These are phyloP conservation scores for Drosophila recens DNA, from an alignment of 2,888 invertebrate species.

Conservation along the genomic window DNA sequence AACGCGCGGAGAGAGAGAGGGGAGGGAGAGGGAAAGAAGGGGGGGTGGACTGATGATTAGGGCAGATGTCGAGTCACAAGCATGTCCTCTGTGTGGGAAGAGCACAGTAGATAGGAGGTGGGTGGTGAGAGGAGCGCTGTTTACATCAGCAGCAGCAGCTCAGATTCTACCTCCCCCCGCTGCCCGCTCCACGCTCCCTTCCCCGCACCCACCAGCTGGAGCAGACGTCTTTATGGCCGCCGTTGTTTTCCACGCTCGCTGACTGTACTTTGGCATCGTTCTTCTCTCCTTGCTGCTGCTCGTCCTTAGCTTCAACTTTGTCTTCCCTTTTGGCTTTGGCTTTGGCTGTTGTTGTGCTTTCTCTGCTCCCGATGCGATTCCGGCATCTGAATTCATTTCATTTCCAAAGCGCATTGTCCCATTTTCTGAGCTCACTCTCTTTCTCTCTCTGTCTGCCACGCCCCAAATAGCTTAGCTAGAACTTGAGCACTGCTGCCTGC, in stretches of 20 bases:
- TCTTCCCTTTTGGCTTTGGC: slow-evolving; percentile 14
- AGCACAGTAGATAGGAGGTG: neutral
- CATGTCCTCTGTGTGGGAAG: slow-evolving; percentile 39
- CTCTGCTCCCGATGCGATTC: slow-evolving; percentile 34
- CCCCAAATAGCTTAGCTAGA: slow-evolving; percentile 21
- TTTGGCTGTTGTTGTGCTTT: slow-evolving; percentile 19
- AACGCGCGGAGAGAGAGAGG: slow-evolving; percentile 39
- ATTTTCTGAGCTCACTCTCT: slow-evolving; percentile 37
- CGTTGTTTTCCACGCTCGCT: slow-evolving; percentile 77
- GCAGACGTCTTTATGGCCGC: slow-evolving; percentile 79
- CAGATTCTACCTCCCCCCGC: slow-evolving; percentile 13
- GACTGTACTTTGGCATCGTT: slow-evolving; percentile 71
- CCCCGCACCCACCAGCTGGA: slow-evolving; percentile 42
- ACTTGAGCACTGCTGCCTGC: slow-evolving; percentile 21
- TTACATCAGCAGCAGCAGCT: slow-evolving; percentile 33
- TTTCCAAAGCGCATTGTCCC: slow-evolving; percentile 55
- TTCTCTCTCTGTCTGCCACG: slow-evolving; percentile 6
- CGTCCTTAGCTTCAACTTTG: slow-evolving; percentile 29
- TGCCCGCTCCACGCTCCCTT: too few species aligned
- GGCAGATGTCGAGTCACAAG: slow-evolving; percentile 72
- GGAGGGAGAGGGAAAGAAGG: neutral
- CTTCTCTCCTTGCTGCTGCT: neutral
- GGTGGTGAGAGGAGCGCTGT: slow-evolving; percentile 8
- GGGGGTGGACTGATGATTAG: slow-evolving; percentile 64
- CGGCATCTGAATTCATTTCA: slow-evolving; percentile 23